A percentile compares a stretch with the other conserved stretches of the same genome.
Conservation (phyloP, 2,797 vertebrate genomes). For the Glyptemys insculpta region DNA sequence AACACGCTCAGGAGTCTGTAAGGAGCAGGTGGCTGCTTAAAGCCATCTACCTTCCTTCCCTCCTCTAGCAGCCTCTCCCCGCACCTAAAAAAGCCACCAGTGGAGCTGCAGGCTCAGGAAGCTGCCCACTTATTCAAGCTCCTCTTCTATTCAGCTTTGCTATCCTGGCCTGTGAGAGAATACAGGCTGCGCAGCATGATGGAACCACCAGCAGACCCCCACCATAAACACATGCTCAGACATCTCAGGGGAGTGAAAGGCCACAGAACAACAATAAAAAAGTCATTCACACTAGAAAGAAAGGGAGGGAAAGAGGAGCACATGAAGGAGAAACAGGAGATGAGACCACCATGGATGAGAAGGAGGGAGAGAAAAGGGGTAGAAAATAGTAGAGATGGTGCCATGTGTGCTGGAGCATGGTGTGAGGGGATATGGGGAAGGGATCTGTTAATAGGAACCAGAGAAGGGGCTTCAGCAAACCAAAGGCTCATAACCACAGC, state of each 20-base stretch:
- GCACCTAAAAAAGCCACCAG: not conserved
- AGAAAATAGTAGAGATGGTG: not conserved
- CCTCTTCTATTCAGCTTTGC: not conserved
- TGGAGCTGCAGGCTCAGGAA: not conserved
- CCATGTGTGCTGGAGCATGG: fast-evolving
- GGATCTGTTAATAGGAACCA: not conserved
- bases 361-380: not conserved
- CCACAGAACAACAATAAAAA: fast-evolving
- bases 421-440: not conserved
- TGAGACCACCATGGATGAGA: not conserved
- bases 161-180: not conserved
- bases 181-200: not conserved
- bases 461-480: not conserved
- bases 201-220: not conserved
- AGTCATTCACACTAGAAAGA: not conserved
- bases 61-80: fast-evolving
- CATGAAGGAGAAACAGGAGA: not conserved
- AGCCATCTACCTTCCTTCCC: not conserved
- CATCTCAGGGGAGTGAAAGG: not conserved
- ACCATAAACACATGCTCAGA: fast-evolving
- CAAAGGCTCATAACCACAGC: not conserved
- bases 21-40: not conserved
- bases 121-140: not conserved
- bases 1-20: not conserved
- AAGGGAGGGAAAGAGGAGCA: not conserved